These are phyloP conservation scores for Otis tarda DNA, from an alignment of 2,113 vertebrate genomes.

Conservation along the genomic window DNA sequence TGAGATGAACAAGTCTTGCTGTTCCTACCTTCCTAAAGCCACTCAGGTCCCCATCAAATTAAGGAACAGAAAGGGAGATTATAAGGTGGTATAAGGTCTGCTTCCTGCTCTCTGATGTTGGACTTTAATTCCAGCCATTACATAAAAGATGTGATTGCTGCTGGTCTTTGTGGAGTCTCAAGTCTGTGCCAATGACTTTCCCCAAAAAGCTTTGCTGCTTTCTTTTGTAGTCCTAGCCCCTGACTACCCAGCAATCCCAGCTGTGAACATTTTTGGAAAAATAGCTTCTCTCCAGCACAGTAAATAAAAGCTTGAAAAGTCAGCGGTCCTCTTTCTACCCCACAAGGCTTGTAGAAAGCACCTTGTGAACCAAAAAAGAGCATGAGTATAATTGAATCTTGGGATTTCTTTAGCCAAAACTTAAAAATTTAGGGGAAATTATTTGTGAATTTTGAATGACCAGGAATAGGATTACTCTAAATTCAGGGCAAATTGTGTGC, in stretches of 20 bases:
- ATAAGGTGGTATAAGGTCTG: neutral
- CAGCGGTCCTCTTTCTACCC: neutral
- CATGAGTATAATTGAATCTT: neutral
- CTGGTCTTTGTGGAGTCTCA: neutral
- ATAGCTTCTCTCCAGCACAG: neutral
- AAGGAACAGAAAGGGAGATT: neutral
- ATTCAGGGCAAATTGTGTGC: too few relatives aligned
- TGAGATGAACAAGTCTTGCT: neutral
- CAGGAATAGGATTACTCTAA: too few relatives aligned
- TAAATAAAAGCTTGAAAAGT: neutral
- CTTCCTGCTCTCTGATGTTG: neutral
- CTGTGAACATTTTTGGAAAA: neutral
- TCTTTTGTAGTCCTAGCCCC: neutral
- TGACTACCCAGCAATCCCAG: neutral
- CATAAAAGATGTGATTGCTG: neutral
- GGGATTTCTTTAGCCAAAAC: neutral
- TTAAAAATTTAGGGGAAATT: too few relatives aligned
- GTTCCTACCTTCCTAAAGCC: neutral
- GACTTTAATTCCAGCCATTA: neutral
- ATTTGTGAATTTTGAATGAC: too few relatives aligned
- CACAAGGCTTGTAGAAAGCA: neutral
- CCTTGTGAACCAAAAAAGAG: neutral
- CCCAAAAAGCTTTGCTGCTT: neutral
- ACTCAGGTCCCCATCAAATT: accelerated
- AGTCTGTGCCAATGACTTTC: neutral